Evolutionary conservation across 1,140 invertebrate genomes (phyloP), one percentile per base, ranked within the genome.

Genomic region (Hermetia illucens): DNA sequence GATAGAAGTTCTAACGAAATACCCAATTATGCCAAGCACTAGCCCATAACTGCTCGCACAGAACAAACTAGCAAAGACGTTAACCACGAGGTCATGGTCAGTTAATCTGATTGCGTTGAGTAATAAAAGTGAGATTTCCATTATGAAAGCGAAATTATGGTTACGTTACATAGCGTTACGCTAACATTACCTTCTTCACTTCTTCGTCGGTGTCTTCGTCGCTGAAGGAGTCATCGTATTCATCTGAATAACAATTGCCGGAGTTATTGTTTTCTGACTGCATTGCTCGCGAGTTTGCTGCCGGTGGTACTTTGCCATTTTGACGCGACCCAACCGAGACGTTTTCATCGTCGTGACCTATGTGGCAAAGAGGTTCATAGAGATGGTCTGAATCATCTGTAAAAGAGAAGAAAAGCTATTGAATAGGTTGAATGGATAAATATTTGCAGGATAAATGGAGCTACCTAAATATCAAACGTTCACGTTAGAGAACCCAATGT

Each of bases 171-270:
- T n/a, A n/a, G n/a, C n/a, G n/a, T n/a, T n/a, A n/a, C n/a, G n/a
- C n/a, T n/a, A n/a, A n/a, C n/a, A n/a, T 48, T 35, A 58, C 55
- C 35, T 59, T 50, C 18, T 48, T 44, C 9, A 46, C 33, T n/a
- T 43, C 43, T 40, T 67, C 58, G 32, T 72, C 70, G 0, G 60
- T 49, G n/a, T 74, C 72, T 30, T 64, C 63, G 36, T 75, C 73
- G 40, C 70, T 72, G 44, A 75, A 75, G 17, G 72, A 75, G 46
- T 75, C 72, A 45, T n/a, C n/a, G n/a, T 68, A 71, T 48, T 72
- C 70, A 37, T 72, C 71, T 4, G 16, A 13, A 16, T 21, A 35
- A 4, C 4, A 35, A 17, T 35, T 44, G 44, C 12, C 44, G 42
- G 3, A 52, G 50, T 3, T 49, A 52, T 25, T n/a, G 24, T 25